Base-by-base conservation (phyloP, 1,140 invertebrate genomes). In the Apocrypta bakeri region DNA sequence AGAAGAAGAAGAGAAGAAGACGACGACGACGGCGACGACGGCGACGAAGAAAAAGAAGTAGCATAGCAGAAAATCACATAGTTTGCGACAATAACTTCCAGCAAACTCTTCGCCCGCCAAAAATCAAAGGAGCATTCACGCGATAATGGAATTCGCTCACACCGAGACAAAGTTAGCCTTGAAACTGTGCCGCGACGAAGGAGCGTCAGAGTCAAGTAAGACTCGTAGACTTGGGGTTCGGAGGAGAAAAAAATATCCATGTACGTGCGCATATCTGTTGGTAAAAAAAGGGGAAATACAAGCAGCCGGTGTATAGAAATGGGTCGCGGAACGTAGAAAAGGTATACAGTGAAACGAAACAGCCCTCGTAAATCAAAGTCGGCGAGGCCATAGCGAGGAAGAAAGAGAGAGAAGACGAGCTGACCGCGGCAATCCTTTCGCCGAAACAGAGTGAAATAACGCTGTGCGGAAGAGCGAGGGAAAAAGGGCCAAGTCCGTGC, bases 91-190 rank as follows among this genome's bases (percentile, higher is more conserved):
- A 74, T 66, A 81, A 81, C 69, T 74, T 66, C 72, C 17, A 11
- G 40, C 37, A 69, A 64, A 33, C 63, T 27, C 63, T 66, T 66
- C 25, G 1, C 63, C 14, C 9, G 9, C 21, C 9, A 71, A 76
- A 82, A 82, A 82, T 82, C 80, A 82, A 76, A 82, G 80, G 66
- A 61, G 63, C 72, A 82, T 82, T 82, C 80, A 82, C 24, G 31
- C 79, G 79, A 81, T 81, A 81, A 81, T 81, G 72, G 73, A 76
- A 82, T 76, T 76, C 80, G 12, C 17, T 1, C n/a, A 21, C 6
- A n/a, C 17, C 48, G 48, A 56, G 8, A 68, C 48, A 74, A 75
- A 76, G 80, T 82, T 82, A 82, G 72, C 64, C 80, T 82, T 82
- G 27, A 82, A 69, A 76, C 33, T 81, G 37, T 21, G 11, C 25